Conservation (phyloP, 2,888 invertebrate species). For the Bembecia ichneumoniformis region DNA sequence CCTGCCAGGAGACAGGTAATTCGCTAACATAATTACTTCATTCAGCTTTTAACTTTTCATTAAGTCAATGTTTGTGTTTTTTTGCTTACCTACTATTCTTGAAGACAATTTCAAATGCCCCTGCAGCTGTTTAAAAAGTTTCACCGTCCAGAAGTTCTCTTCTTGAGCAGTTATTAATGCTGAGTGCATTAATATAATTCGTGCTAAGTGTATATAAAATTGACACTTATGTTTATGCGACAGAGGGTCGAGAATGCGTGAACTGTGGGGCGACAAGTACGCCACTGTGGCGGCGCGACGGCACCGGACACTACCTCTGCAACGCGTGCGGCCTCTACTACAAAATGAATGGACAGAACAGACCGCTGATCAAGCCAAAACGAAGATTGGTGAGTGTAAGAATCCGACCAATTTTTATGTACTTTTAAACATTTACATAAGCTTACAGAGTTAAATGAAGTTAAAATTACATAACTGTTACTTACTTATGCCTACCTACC, state of each 20-base stretch:
- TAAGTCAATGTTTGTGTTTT: neutral
- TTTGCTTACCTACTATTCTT: neutral
- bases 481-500: too few relatives aligned
- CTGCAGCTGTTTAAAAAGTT: too few relatives aligned
- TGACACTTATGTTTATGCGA: slow-evolving; percentile 20
- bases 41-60: neutral
- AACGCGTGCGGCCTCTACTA: slow-evolving; percentile 99
- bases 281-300: slow-evolving; percentile 97
- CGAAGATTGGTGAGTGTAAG: slow-evolving; percentile 97
- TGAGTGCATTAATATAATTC: too few relatives aligned
- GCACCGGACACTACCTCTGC: slow-evolving; percentile 97
- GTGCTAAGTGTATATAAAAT: neutral
- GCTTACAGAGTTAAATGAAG: too few relatives aligned
- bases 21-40: slow-evolving; percentile 5
- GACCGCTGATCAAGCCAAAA: slow-evolving; percentile 99
- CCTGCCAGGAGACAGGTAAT: slow-evolving; percentile 74
- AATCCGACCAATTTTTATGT: slow-evolving; percentile 65
- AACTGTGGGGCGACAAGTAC: slow-evolving; percentile 99
- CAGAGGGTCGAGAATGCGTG: slow-evolving; percentile 98
- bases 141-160: too few relatives aligned
- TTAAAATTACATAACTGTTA: too few relatives aligned
- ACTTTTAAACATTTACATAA: neutral
- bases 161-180: too few relatives aligned
- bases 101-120: too few relatives aligned
- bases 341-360: slow-evolving; percentile 99